Base-by-base conservation (phyloP, 1,140 invertebrate species). In the Formica selysi region DNA sequence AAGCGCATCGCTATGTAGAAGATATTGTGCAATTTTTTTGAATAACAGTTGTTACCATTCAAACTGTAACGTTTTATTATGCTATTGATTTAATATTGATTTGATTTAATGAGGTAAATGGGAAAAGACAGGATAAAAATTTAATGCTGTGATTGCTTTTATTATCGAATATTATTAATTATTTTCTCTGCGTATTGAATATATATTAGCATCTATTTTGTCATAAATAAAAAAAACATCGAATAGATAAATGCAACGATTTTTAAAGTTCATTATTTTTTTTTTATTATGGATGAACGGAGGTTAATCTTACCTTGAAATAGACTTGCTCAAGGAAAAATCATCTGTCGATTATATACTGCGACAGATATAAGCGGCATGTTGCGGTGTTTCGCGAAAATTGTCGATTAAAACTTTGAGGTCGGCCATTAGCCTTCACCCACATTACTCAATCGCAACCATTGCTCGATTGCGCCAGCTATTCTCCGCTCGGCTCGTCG, bases 351-450 rank as follows among this genome's bases (percentile, higher is more conserved):
- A 70, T 29, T 48, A 68, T 5, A 61, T 22, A 71, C 26, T n/a
- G 44, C 10, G 48, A 19, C 48, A 64, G 29, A n/a, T 41, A 54
- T 13, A 54, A 62, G 48, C 16, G 71, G 36, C 11, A 36, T 76
- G 71, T 86, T 81, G 84, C 44, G 70, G 36, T 44, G 71, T 87
- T 91, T 88, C 88, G 90, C 90, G 87, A 91, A 88, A 87, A 91
- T 91, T 62, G 87, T 64, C 83, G 91, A 93, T 92, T 93, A 92
- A 93, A 93, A 93, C 91, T 93, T 93, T 91, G 89, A 92, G 91
- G 87, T 90, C 91, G 90, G 89, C 91, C 90, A 91, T 93, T 92
- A 93, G 91, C 92, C 92, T 93, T 93, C 92, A 93, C 92, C 92
- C 91, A 93, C 89, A 90, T 90, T 86, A 86, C 88, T 87, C 87